Evolutionary conservation across 2,888 invertebrate species (phyloP).

Genomic region (Eupsilia transversa): DNA sequence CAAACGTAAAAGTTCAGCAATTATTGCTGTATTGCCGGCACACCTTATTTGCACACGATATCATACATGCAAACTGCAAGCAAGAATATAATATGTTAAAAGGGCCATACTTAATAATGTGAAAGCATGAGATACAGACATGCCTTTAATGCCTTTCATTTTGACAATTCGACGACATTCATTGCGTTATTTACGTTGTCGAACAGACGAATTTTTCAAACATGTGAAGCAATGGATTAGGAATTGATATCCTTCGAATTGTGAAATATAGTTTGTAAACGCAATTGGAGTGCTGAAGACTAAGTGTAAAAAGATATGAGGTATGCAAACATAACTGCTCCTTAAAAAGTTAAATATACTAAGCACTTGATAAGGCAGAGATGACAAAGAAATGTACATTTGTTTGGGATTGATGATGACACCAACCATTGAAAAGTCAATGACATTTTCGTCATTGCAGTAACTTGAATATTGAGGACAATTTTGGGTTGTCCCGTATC

Average conservation of each 20-base stretch:
- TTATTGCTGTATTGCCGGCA: not conserved
- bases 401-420: conserved; percentile 26
- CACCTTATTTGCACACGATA: conserved; percentile 44
- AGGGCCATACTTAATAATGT: conserved; percentile 4
- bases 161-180: not conserved
- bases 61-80: conserved; percentile 37
- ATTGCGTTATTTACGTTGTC: not conserved
- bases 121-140: conserved; percentile 7
- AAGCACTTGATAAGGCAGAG: conserved; percentile 23
- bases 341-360: conserved; percentile 32
- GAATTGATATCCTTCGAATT: not conserved
- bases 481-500: not conserved
- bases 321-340: not conserved
- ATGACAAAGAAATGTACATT: conserved; percentile 12
- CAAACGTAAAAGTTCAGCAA: not conserved
- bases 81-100: conserved; percentile 13
- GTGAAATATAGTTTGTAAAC: not conserved
- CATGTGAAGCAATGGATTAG: not conserved
- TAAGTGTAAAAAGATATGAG: not conserved
- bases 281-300: not conserved
- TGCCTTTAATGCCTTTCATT: not conserved
- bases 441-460: conserved; percentile 16
- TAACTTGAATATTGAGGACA: conserved; percentile 2
- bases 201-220: not conserved
- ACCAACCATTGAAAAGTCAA: conserved; percentile 25